A percentile compares a stretch with the other conserved stretches of the same genome.
phyloP scores from a whole-genome alignment of 2,888 invertebrate species.

The Cephus pulcher region DNA sequence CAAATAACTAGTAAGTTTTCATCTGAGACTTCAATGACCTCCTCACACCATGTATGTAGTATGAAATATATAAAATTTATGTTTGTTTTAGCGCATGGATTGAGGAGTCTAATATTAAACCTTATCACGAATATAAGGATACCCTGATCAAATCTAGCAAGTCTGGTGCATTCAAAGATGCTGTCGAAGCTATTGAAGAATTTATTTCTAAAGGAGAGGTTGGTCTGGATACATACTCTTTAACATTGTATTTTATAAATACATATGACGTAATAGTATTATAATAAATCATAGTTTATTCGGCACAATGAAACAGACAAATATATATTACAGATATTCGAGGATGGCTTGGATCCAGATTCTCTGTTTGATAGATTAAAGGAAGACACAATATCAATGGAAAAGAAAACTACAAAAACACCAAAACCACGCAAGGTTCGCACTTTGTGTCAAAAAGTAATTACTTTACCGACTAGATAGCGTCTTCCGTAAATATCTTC shows the following conservation, averaged over 20 bases:
- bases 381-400: conserved; percentile 68
- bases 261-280: background rate
- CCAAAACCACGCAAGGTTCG: conserved; percentile 67
- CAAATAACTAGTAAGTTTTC: conserved; percentile 91
- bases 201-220: conserved; percentile 80
- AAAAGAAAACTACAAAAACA: conserved; percentile 58
- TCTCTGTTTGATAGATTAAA: conserved; percentile 80
- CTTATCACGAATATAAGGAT: conserved; percentile 84
- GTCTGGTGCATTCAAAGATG: conserved; percentile 81
- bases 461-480: background rate
- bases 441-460: conserved; percentile 13
- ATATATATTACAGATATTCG: conserved; percentile 62
- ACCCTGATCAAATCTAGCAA: conserved; percentile 82
- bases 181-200: conserved; percentile 83
- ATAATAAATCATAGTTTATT: background rate
- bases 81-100: conserved; percentile 84
- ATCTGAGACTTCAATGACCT: background rate
- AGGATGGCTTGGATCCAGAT: conserved; percentile 74
- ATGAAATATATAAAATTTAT: background rate
- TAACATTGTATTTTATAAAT: background rate
- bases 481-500: background rate
- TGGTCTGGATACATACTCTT: conserved; percentile 37
- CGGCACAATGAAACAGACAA: background rate
- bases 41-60: background rate
- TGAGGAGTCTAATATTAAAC: conserved; percentile 84